phyloP scores from a whole-genome alignment of 2,888 invertebrate genomes.

The Polydesmus complanatus region DNA sequence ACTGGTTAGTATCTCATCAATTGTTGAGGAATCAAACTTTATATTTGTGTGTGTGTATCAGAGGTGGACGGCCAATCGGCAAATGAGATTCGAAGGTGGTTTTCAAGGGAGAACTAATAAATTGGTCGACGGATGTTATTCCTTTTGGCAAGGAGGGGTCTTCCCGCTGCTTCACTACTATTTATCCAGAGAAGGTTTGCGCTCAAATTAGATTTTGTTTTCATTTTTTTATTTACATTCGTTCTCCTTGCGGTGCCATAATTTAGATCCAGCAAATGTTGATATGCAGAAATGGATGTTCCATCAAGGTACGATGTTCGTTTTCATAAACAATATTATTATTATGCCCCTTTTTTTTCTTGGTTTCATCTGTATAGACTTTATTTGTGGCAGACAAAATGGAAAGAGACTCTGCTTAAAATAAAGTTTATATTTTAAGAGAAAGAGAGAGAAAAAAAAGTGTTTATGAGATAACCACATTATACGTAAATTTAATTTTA shows the following conservation, averaged over 20 bases:
- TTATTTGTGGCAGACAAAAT: too few species aligned
- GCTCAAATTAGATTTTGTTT: neutral
- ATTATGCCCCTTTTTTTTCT: neutral
- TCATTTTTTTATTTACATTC: neutral
- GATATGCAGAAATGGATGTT: constrained; percentile 50
- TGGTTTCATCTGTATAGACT: neutral
- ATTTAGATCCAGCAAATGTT: constrained; percentile 25
- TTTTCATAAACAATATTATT: too few species aligned
- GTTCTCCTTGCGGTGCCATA: neutral
- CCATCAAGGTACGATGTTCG: constrained; percentile 47
- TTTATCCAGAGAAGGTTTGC: constrained; percentile 39
- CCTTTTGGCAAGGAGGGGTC: constrained; percentile 95
- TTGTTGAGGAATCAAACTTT: neutral
- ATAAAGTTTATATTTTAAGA: too few species aligned
- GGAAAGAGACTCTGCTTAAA: too few species aligned
- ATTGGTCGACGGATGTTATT: constrained; percentile 95
- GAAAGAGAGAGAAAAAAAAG: too few species aligned
- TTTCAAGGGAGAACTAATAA: constrained; percentile 96
- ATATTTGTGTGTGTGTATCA: constrained; percentile 15
- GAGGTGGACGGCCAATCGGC: constrained; percentile 77
- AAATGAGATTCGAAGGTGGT: constrained; percentile 90
- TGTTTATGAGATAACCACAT: too few species aligned
- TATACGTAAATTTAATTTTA: too few species aligned
- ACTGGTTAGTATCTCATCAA: constrained; percentile 29
- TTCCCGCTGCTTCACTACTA: constrained; percentile 74